Conservation (phyloP, 2,113 vertebrate species). For the Onychostruthus taczanowskii region DNA sequence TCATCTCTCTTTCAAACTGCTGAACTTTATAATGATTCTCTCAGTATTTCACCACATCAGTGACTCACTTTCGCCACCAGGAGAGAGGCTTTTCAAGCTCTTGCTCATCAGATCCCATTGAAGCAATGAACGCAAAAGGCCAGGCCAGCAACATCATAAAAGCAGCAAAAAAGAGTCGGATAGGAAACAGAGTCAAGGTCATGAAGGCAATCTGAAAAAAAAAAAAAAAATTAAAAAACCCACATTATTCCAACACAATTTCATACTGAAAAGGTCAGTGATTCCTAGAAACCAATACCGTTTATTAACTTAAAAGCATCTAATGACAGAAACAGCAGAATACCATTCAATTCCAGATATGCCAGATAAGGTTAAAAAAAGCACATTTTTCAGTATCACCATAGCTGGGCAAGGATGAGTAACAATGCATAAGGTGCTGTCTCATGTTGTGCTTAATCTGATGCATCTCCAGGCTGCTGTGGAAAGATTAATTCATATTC, state of each 20-base stretch:
- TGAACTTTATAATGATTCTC: neutral
- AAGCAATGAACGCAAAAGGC: slow-evolving; percentile 91
- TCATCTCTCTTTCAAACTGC: neutral
- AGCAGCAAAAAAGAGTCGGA: slow-evolving; percentile 89
- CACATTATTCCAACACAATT: slow-evolving; percentile 8
- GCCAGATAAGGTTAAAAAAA: neutral
- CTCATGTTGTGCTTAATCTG: neutral
- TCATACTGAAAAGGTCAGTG: neutral
- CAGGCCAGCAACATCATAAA: slow-evolving; percentile 98
- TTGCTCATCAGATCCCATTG: slow-evolving; percentile 82
- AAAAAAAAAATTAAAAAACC: neutral
- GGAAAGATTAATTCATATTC: slow-evolving; percentile 30
- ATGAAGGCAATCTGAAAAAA: slow-evolving; percentile 87
- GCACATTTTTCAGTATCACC: neutral
- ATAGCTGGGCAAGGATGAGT: neutral
- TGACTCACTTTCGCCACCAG: slow-evolving; percentile 87
- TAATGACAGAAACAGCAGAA: neutral
- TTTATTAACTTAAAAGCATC: neutral
- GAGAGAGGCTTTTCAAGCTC: slow-evolving; percentile 82
- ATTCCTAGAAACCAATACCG: neutral
- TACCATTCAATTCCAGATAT: neutral
- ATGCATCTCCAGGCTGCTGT: neutral
- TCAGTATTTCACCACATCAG: neutral
- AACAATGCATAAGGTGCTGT: neutral
- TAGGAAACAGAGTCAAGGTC: slow-evolving; percentile 93